These are phyloP conservation scores for Chionodraco myersi DNA, from an alignment of 2,113 vertebrate genomes.

Conservation along the genomic window DNA sequence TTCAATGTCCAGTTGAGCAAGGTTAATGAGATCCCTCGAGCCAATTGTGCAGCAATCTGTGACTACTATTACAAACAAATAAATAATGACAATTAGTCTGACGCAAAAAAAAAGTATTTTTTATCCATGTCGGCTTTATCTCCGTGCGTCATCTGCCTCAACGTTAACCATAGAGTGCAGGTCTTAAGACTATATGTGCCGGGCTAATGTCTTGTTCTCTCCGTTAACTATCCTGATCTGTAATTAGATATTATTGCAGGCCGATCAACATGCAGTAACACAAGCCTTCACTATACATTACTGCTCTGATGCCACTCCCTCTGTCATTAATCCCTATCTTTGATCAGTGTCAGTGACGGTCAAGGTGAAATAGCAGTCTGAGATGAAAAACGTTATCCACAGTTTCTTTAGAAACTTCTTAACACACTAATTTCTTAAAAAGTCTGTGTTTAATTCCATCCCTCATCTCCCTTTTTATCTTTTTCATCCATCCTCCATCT, in stretches of 20 bases:
- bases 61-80: conserved; percentile 67
- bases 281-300: conserved; percentile 58
- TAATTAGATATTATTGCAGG: conserved; percentile 72
- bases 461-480: conserved; percentile 12
- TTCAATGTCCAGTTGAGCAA: conserved; percentile 37
- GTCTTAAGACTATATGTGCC: conserved; percentile 1
- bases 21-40: conserved; percentile 45
- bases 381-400: neutral
- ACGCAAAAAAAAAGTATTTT: conserved; percentile 50
- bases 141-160: conserved; percentile 42
- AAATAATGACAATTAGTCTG: conserved; percentile 74
- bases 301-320: conserved; percentile 27
- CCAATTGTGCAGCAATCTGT: conserved; percentile 44
- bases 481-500: conserved; percentile 14
- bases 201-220: conserved; percentile 12
- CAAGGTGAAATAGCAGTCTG: conserved; percentile 29
- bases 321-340: conserved; percentile 19
- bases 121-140: conserved; percentile 41
- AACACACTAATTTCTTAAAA: neutral
- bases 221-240: conserved; percentile 54
- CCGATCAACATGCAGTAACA: conserved; percentile 61
- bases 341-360: conserved; percentile 6
- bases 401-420: neutral
- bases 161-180: conserved; percentile 36
- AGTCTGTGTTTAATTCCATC: neutral